Percentiles rank a stretch among this genome's conserved stretches.
Conservation (phyloP, 64 coral and sea anemone genomes). For the Stichodactyla mertensii region DNA sequence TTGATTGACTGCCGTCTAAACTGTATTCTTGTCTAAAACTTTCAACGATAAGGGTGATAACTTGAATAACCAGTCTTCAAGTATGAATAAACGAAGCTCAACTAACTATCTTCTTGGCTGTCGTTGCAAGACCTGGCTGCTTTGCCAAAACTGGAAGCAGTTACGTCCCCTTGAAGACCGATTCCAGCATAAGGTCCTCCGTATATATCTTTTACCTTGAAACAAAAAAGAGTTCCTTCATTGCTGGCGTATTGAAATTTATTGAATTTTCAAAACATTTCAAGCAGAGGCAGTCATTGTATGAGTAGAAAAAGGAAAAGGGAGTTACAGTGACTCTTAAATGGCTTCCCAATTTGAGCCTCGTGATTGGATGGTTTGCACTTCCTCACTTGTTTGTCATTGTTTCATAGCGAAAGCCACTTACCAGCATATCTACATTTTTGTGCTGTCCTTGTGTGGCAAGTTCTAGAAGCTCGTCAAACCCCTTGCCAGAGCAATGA, state of each 20-base stretch:
- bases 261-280: too few species aligned
- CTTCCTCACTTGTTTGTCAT: too few species aligned
- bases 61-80: background rate
- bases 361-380: too few species aligned
- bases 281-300: too few species aligned
- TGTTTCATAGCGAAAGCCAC: too few species aligned
- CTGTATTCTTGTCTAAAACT: too few species aligned
- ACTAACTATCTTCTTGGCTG: slow-evolving; percentile 47
- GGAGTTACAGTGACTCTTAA: too few species aligned
- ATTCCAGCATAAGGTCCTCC: slow-evolving; percentile 75
- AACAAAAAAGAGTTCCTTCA: background rate
- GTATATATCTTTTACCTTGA: slow-evolving; percentile 95
- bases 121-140: slow-evolving; percentile 62
- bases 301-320: too few species aligned
- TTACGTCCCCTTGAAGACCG: slow-evolving; percentile 86
- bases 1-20: too few species aligned
- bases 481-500: slow-evolving; percentile 38
- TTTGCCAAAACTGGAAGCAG: slow-evolving; percentile 93
- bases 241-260: background rate
- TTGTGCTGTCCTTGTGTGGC: slow-evolving; percentile 83
- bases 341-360: too few species aligned
- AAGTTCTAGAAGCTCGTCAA: slow-evolving; percentile 91
- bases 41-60: too few species aligned
- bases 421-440: slow-evolving; percentile 97
- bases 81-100: background rate